Base-by-base conservation (phyloP, 2,113 vertebrate species). In the Conger conger region DNA sequence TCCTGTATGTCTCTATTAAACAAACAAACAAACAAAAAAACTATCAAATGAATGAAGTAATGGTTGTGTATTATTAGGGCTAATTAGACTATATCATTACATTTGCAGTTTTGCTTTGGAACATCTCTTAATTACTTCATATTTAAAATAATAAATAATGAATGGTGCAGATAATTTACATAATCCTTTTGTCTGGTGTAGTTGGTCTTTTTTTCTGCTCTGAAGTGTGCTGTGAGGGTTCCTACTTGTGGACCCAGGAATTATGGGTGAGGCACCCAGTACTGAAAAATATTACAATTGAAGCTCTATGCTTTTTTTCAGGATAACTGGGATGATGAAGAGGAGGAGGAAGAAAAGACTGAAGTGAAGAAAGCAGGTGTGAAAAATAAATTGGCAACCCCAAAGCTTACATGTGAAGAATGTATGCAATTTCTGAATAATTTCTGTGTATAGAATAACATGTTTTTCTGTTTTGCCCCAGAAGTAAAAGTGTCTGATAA, bases 281-380 rank as follows among this genome's bases (percentile, higher is more conserved):
- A 1, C 2, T 57, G 54, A 20, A 18, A 18, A 20, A 57, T 57
- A 18, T 16, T 27, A 63, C 15, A 63, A 63, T 27, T 63, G 57
- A 23, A 63, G 30, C 42, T 73, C 18, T 15, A n/a, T 73, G 68
- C n/a, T 40, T 82, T 35, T 27, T 37, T 20, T 35, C 54, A 99
- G 98, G 98, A 99, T 90, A 99, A 99, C 90, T 99, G 98, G 98
- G 98, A 99, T 92, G 98, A 99, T 89, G 97, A 98, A 38, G 94
- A 95, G 30, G 93, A 93, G 85, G 93, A 94, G 76, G 79, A 90
- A 50, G 79, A 89, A 35, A 94, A 95, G 84, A 94, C 91, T 87
- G 87, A 91, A 2, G 94, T 96, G 87, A 84, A 93, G 82, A 96
- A 95, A 85, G 88, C 94, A 94, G 96, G 96, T 97, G 85, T 93